Evolutionary conservation across 92 coral and sea anemone species (phyloP), one percentile per base, ranked within the genome.

Genomic region (Paragorgia papillata): DNA sequence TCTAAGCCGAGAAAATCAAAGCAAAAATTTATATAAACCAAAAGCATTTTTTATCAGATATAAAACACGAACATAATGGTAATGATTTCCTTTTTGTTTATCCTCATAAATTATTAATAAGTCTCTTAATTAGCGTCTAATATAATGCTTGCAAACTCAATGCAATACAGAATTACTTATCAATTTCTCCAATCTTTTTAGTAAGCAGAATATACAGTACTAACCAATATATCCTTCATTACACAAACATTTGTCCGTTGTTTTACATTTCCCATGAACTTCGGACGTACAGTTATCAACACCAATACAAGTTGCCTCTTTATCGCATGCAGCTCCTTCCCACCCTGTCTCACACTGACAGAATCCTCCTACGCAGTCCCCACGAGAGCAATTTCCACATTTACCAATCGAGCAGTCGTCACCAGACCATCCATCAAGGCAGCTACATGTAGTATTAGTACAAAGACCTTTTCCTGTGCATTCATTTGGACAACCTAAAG

Each of bases 381-480:
- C 87, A 37, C 75, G 90, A 37, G 87, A 82, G 66, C 90, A 86
- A 79, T 86, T 86, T 6, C 39, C 74, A 15, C 51, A 44, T 24
- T 19, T 79, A 80, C 91, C 91, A 73, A 63, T 76, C 12, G 85
- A 79, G 60, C 91, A 87, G 66, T 75, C 85, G 1, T 33, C 48
- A 4, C 88, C 91, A 15, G 83, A 53, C 91, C 91, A 87, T 18
- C 91, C 91, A 0, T 79, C 79, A 39, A 87, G 85, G 62, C 91
- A 87, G 31, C 29, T 60, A 49, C 90, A 87, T 5, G 90, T 79
- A 48, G 70, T 68, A 30, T 87, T 87, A 10, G 66, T 40, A 51
- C 91, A 87, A 33, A 87, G 80, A 9, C 91, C 91, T 80, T 84
- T 87, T 3, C 91, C 91, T 30, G 88, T 79, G 24, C 91, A 87